A percentile compares a stretch with the other conserved stretches of the same genome.
Conservation (phyloP, 1,140 invertebrate species). For the Drosophila melanica region DNA sequence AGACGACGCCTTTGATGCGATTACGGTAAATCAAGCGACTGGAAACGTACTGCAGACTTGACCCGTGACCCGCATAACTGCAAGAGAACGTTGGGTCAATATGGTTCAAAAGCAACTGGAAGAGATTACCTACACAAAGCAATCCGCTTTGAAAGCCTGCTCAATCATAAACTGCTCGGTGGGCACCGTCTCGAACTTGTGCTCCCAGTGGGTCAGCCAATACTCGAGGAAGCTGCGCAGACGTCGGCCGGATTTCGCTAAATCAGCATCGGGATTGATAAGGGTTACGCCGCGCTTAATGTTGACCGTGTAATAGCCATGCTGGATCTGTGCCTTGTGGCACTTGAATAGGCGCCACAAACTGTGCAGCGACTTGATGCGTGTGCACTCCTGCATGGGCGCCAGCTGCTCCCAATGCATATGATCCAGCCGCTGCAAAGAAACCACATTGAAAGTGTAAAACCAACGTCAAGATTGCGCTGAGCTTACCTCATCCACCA, state of each 20-base stretch:
- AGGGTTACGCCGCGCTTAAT: slow-evolving; percentile 59
- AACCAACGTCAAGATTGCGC: neutral
- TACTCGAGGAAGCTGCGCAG: slow-evolving; percentile 73
- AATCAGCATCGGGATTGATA: slow-evolving; percentile 75
- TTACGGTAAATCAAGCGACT: slow-evolving; percentile 61
- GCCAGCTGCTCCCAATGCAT: slow-evolving; percentile 77
- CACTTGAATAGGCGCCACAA: slow-evolving; percentile 62
- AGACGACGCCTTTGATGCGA: slow-evolving; percentile 67
- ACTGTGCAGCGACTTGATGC: slow-evolving; percentile 71
- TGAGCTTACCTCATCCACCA: slow-evolving; percentile 70
- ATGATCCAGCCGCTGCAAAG: slow-evolving; percentile 70
- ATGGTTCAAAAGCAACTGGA: too few species aligned
- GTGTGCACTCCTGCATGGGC: slow-evolving; percentile 65
- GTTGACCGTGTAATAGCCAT: slow-evolving; percentile 62
- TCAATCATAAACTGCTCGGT: slow-evolving; percentile 62
- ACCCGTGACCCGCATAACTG: slow-evolving; percentile 81
- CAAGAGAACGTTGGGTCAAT: neutral
- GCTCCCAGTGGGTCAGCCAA: slow-evolving; percentile 72
- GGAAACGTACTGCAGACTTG: slow-evolving; percentile 74
- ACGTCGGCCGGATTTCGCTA: slow-evolving; percentile 70
- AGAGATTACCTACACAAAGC: slow-evolving; percentile 68
- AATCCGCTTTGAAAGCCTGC: slow-evolving; percentile 60
- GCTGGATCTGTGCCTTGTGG: slow-evolving; percentile 51
- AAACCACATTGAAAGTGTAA: neutral
- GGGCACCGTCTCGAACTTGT: slow-evolving; percentile 61